These are phyloP conservation scores for Phenganax subtilis DNA, from an alignment of 92 coral and sea anemone species.

Conservation along the genomic window DNA sequence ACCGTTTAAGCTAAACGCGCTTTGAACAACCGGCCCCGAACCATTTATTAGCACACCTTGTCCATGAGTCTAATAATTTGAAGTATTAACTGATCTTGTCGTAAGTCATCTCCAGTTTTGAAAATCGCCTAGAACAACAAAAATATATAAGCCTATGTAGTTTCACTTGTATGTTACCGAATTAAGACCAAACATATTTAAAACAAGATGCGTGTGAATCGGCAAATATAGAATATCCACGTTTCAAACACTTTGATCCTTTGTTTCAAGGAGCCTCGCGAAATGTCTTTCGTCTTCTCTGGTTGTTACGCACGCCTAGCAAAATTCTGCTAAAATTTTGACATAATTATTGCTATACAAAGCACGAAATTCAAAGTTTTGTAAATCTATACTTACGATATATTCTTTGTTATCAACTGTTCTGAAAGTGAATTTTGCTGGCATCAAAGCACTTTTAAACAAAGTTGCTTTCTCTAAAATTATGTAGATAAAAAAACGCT, in stretches of 20 bases:
- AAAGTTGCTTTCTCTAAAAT: conserved; percentile 84
- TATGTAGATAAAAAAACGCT: not conserved
- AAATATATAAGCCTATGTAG: not conserved
- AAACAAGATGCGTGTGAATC: no score
- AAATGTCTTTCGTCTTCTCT: no score
- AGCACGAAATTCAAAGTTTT: not conserved
- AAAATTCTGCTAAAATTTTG: not conserved
- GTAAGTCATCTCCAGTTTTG: conserved; percentile 91
- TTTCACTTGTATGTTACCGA: no score
- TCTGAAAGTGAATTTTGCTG: conserved; percentile 76
- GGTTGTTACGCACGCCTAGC: no score
- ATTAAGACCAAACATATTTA: no score
- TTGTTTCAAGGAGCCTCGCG: no score
- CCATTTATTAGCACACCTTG: conserved; percentile 52
- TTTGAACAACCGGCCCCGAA: not conserved
- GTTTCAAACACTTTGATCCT: no score
- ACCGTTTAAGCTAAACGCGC: not conserved
- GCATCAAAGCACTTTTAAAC: conserved; percentile 95
- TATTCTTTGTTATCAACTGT: conserved; percentile 79
- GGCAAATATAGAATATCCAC: no score
- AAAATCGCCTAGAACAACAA: conserved; percentile 59
- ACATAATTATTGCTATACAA: not conserved
- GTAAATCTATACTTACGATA: conserved; percentile 58
- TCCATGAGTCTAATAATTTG: conserved; percentile 93
- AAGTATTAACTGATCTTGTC: conserved; percentile 88